phyloP scores from a whole-genome alignment of 2,113 vertebrate species.

The Anseranas semipalmata region DNA sequence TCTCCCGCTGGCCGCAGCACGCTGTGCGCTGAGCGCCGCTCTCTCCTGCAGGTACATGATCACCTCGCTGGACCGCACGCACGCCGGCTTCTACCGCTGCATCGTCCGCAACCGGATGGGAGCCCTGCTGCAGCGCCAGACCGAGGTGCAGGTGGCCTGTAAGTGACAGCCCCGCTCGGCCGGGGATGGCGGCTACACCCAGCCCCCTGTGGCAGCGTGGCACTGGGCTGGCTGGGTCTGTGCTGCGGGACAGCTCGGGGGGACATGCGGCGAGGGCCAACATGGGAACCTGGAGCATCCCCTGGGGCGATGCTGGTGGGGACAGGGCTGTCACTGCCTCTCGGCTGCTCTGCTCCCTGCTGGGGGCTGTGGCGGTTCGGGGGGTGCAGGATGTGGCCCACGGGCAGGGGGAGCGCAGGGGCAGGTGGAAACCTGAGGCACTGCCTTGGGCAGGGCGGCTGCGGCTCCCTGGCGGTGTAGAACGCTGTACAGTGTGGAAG shows the following conservation, averaged over 20 bases:
- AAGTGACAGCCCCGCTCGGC: constrained; percentile 69
- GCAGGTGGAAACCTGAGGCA: background rate
- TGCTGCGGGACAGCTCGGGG: accelerated
- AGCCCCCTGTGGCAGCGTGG: background rate
- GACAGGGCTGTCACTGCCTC: background rate
- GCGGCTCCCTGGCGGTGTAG: background rate
- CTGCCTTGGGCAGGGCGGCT: accelerated
- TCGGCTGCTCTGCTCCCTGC: background rate
- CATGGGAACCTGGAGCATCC: accelerated
- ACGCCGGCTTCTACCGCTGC: constrained; percentile 95
- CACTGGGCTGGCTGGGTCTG: too few relatives aligned
- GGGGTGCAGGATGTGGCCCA: background rate
- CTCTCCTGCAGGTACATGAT: constrained; percentile 88
- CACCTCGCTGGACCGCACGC: constrained; percentile 92
- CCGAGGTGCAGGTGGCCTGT: constrained; percentile 98
- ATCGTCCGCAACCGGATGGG: constrained; percentile 95
- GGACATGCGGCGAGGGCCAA: accelerated
- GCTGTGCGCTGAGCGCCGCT: background rate
- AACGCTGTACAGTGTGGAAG: background rate
- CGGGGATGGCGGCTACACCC: background rate
- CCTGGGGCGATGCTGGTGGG: background rate
- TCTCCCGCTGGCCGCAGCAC: background rate
- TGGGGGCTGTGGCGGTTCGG: background rate
- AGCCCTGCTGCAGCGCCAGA: constrained; percentile 92
- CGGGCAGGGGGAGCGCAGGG: background rate